Evolutionary conservation across 92 coral and sea anemone genomes (phyloP), one percentile per base, ranked within the genome.

Genomic region (Pocillopora grandis): DNA sequence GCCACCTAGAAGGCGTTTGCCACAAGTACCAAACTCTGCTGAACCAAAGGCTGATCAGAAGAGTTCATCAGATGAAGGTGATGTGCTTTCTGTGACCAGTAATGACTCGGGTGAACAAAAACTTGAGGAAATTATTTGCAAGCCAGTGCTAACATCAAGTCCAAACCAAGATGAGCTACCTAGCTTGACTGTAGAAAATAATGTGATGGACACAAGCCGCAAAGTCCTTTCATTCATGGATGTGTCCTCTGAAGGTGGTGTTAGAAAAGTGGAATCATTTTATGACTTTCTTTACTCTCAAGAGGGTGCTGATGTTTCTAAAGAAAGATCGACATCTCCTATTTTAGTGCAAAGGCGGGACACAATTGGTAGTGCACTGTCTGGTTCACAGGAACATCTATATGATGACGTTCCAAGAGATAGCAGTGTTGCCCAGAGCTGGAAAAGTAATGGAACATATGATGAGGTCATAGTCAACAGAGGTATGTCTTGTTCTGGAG

Each of bases 131-230:
- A 90, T 94, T 71, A 84, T 94, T 31, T 92, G 98, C 80, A 92
- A 87, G 36, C 98, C 98, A 21, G 79, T 94, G 0, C 75, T 92
- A 70, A 94, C 93, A 9, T 91, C 98, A 61, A 94, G 95, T 57
- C 98, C 98, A 1, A 88, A 81, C 72, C 85, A 81, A 88, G 92
- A 85, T 63, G 89, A 77, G 60, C 78, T 88, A 66, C 72, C 86
- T 3, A 82, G 87, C 27, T 81, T 90, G 78, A 62, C 90, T 5
- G 88, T 91, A 9, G 92, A 88, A 69, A 74, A 58, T n/a, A 81
- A 52, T 23, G 60, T 71, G 9, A n/a, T 76, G 14, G 88, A 71
- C 18, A 73, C 80, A 12, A 88, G 92, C 18, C 94, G 86, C 5
- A 85, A 92, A 64, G 77, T 89, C 8, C 81, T 88, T 9, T 88